Percentiles rank a stretch among this genome's conserved stretches.
phyloP scores from a whole-genome alignment of 2,888 invertebrate species.

The Eristalinus sepulchralis region DNA sequence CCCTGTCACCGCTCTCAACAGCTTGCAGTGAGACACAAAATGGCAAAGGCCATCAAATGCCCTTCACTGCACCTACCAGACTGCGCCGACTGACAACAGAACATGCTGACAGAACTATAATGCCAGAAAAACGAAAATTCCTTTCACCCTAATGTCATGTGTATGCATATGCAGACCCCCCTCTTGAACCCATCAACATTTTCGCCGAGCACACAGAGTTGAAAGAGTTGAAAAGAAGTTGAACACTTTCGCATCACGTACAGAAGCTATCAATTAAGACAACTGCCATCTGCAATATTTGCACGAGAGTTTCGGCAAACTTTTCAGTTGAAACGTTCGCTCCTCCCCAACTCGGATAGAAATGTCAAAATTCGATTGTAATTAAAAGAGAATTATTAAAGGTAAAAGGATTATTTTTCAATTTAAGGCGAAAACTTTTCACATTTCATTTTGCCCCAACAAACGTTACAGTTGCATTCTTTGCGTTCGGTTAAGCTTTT shows the following conservation, averaged over 20 bases:
- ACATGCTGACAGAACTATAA: too few relatives aligned
- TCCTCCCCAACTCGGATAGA: neutral
- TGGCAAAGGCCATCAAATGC: too few relatives aligned
- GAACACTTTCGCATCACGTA: neutral
- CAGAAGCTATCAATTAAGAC: neutral
- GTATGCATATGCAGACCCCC: too few relatives aligned
- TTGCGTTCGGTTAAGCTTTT: constrained; percentile 48
- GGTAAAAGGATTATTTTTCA: constrained; percentile 39
- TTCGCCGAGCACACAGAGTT: neutral
- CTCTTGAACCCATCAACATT: too few relatives aligned
- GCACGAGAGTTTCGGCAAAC: neutral
- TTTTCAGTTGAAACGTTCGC: constrained; percentile 3
- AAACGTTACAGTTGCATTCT: constrained; percentile 44
- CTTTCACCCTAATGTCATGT: too few relatives aligned
- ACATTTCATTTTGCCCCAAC: constrained; percentile 29
- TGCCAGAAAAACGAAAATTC: too few relatives aligned
- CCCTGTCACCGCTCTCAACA: too few relatives aligned
- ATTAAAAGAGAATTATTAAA: constrained; percentile 48
- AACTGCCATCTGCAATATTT: neutral
- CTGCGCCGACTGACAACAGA: too few relatives aligned
- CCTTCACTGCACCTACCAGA: too few relatives aligned
- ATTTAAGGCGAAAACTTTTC: constrained; percentile 11
- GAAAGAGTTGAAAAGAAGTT: neutral
- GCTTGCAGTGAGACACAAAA: too few relatives aligned
- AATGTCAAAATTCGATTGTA: constrained; percentile 49